Percentiles rank a stretch among this genome's conserved stretches.
Conservation (phyloP, 2,888 invertebrate genomes). For the Spisula subtruncata region DNA sequence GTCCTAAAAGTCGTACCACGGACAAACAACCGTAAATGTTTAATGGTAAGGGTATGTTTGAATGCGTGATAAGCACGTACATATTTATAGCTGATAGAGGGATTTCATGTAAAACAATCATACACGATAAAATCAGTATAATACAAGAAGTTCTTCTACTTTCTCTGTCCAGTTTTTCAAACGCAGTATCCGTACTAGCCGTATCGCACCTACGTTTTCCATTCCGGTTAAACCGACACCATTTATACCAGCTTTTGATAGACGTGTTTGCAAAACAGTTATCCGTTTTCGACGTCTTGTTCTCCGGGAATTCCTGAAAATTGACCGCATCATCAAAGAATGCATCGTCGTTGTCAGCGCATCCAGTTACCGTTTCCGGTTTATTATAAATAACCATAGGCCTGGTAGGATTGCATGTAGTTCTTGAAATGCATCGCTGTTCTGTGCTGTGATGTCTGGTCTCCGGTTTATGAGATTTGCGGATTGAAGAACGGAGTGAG, state of each 20-base stretch:
- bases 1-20: slow-evolving; percentile 43
- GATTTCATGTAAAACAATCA: slow-evolving; percentile 48
- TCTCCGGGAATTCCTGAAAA: too few species aligned
- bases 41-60: slow-evolving; percentile 38
- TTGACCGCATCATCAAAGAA: not conserved
- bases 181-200: not conserved
- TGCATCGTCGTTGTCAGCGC: not conserved
- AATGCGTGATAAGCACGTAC: slow-evolving; percentile 25
- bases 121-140: slow-evolving; percentile 37
- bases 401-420: not conserved
- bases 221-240: not conserved
- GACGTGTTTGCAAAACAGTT: not conserved
- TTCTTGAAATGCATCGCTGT: not conserved
- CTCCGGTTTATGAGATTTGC: not conserved
- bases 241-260: not conserved
- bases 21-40: slow-evolving; percentile 51
- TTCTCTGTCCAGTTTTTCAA: slow-evolving; percentile 47
- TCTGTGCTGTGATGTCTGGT: not conserved
- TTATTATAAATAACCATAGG: not conserved
- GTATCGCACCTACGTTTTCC: not conserved
- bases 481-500: not conserved
- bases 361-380: not conserved
- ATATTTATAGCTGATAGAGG: slow-evolving; percentile 28
- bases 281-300: not conserved
- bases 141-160: slow-evolving; percentile 53